Evolutionary conservation across 2,888 invertebrate genomes (phyloP), one percentile per base, ranked within the genome.

Genomic region (Parochlus steinenii): DNA sequence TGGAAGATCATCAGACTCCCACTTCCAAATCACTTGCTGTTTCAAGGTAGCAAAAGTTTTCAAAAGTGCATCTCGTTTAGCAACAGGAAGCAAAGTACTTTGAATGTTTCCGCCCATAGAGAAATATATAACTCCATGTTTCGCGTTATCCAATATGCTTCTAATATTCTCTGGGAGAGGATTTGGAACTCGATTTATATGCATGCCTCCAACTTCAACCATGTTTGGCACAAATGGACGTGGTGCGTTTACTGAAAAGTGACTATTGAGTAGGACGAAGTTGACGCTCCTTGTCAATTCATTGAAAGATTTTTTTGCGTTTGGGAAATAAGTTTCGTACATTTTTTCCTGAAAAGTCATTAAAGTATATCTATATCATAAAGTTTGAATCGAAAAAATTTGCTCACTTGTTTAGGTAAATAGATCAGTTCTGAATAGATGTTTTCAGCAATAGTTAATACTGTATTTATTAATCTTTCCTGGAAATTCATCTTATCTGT

Each of bases 11-110:
- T 51, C 43, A 0, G 53, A 50, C 37, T 60, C 60, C 39, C 53
- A 61, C 42, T 62, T 63, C 62, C 62, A 63, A 5, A 63, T 33
- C 0, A 64, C 55, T 3, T 52, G 51, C 39, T 62, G 58, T 28
- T 56, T 55, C 0, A 58, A 40, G 8, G 41, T 40, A 10, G 32
- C 39, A 11, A 16, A 33, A 11, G 33, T 22, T 16, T 33, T 19
- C 6, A 37, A 11, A 4, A 39, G 6, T 12, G 28, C 38, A n/a
- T 38, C 15, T 30, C 33, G 24, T 29, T 51, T 58, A 3, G 48
- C 46, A 3, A 28, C 3, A 0, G 54, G 52, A 14, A 58, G 34
- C 25, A 39, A 31, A 31, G 46, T 48, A 31, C 53, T 50, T 34
- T 46, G 50, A 5, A 58, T 14, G 33, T 54, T 55, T 3, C 58